These are phyloP conservation scores for Ophiothrix spiculata DNA, from an alignment of 35 echinoderm and acorn worm species.

Conservation along the genomic window DNA sequence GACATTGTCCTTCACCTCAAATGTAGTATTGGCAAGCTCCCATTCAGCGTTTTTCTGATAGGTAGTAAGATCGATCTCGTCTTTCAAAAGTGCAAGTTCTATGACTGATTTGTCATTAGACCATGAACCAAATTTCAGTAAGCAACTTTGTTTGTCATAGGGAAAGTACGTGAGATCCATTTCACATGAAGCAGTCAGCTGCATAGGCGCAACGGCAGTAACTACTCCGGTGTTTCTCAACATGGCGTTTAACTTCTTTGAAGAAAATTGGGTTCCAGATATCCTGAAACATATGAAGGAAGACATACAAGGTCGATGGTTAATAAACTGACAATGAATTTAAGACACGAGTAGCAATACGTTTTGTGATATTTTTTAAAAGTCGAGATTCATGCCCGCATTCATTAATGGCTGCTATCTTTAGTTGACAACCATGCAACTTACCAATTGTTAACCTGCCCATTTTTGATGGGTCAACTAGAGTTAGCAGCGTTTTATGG, in stretches of 20 bases:
- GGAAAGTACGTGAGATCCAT: neutral
- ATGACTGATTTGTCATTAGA: neutral
- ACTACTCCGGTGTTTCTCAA: neutral
- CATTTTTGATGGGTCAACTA: no score
- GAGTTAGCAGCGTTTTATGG: no score
- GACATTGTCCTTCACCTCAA: neutral
- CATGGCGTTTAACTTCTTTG: neutral
- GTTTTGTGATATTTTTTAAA: no score
- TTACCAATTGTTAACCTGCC: no score
- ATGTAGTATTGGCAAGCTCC: neutral
- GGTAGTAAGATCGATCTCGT: neutral
- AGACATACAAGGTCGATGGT: no score
- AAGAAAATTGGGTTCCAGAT: neutral
- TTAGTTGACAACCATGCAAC: no score
- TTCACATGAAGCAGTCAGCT: neutral
- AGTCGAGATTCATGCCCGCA: no score
- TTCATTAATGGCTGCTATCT: no score
- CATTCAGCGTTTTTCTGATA: neutral
- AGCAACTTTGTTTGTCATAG: neutral
- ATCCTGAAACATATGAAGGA: neutral
- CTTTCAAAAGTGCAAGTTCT: neutral
- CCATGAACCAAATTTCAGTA: neutral
- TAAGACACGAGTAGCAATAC: no score
- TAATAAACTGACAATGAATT: no score
- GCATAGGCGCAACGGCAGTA: neutral